Percentiles rank a stretch among this genome's conserved stretches.
Evolutionary conservation across 2,888 invertebrate species (phyloP).

Genomic region (Drosophila mimica): DNA sequence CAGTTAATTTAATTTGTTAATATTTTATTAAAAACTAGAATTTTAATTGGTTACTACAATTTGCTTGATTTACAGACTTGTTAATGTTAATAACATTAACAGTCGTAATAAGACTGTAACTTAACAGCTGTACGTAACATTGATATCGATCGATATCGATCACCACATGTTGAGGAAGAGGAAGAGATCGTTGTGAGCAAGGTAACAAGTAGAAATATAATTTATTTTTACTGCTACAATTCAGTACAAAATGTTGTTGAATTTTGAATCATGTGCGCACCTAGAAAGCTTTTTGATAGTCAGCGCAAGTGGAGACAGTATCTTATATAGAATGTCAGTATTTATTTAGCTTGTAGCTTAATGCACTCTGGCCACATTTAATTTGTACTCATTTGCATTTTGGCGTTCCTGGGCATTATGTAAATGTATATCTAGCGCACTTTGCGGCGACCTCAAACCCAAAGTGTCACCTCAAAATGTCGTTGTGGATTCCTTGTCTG

Average conservation of each 20-base stretch:
- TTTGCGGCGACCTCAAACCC: slow-evolving; percentile 68
- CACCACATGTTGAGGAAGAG: not conserved
- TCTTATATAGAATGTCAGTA: slow-evolving; percentile 1
- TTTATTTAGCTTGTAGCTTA: slow-evolving; percentile 28
- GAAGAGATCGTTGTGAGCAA: not conserved
- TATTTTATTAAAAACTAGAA: not conserved
- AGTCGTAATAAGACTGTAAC: not conserved
- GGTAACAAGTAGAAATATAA: not conserved
- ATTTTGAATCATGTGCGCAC: not conserved
- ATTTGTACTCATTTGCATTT: slow-evolving; percentile 81
- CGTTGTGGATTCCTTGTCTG: slow-evolving; percentile 29
- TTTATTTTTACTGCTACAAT: not conserved
- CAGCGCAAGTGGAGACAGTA: not conserved
- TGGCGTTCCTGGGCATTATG: slow-evolving; percentile 69
- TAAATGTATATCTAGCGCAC: slow-evolving; percentile 78
- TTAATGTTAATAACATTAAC: too few relatives aligned
- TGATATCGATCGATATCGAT: not conserved
- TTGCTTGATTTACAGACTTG: not conserved
- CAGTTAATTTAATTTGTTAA: not conserved
- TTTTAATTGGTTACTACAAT: not conserved
- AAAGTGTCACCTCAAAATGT: slow-evolving; percentile 62
- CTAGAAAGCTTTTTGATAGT: not conserved
- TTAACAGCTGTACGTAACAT: not conserved
- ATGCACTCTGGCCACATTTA: slow-evolving; percentile 69
- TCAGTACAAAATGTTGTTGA: not conserved